Evolutionary conservation across 1,140 invertebrate species (phyloP).

Genomic region (Drosophila melanogaster): Release_6_plus_ISO1_MT NT_033779.5:20717001-20717500

Average conservation of each 20-base stretch:
- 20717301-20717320: slow-evolving; percentile 27
- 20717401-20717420: slow-evolving; percentile 41
- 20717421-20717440: slow-evolving; percentile 29
- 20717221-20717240: slow-evolving; percentile 79
- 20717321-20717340: slow-evolving; percentile 53
- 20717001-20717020: too few species aligned
- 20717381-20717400: slow-evolving; percentile 78
- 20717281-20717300: slow-evolving; percentile 28
- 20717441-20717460: slow-evolving; percentile 70
- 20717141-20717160: slow-evolving; percentile 11
- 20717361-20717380: slow-evolving; percentile 75
- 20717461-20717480: slow-evolving; percentile 62
- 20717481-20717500: slow-evolving; percentile 53
- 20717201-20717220: slow-evolving; percentile 77
- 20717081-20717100: slow-evolving; percentile 25
- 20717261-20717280: slow-evolving; percentile 9
- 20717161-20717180: slow-evolving; percentile 22
- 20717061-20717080: slow-evolving; percentile 1
- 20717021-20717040: too few species aligned
- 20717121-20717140: slow-evolving; percentile 2
- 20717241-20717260: slow-evolving; percentile 67
- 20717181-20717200: slow-evolving; percentile 54
- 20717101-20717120: slow-evolving; percentile 33
- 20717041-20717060: too few species aligned
- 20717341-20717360: slow-evolving; percentile 35